Evolutionary conservation across 2,113 vertebrate genomes (phyloP).

Genomic region (Lepus americanus): DNA sequence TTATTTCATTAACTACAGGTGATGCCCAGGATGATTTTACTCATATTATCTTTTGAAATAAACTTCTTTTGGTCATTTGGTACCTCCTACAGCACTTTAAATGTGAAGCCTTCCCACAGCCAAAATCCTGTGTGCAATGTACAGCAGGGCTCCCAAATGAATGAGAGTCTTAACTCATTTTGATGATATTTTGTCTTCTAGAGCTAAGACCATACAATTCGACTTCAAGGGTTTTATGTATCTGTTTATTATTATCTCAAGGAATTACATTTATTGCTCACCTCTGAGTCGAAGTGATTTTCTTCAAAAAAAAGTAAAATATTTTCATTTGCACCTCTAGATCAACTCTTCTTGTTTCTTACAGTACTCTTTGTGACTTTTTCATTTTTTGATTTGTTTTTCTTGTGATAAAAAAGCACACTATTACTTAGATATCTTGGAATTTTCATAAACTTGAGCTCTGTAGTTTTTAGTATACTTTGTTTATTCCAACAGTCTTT

Average conservation of each 20-base stretch:
- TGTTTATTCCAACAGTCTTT: background rate
- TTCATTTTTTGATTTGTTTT: background rate
- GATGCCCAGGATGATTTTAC: background rate
- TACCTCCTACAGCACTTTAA: background rate
- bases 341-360: background rate
- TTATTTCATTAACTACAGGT: constrained; percentile 21
- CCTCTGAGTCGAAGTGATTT: background rate
- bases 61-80: background rate
- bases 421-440: background rate
- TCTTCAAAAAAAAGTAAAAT: background rate
- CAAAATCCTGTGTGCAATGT: background rate
- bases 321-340: background rate
- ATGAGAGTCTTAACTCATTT: background rate
- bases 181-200: background rate
- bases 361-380: background rate
- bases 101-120: background rate
- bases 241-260: constrained; percentile 26
- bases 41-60: constrained; percentile 15
- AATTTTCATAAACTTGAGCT: background rate
- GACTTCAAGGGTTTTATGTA: background rate
- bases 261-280: background rate
- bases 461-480: background rate
- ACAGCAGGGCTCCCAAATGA: background rate
- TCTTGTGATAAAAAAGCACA: background rate
- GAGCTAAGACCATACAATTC: background rate